Percentiles rank a stretch among this genome's conserved stretches.
These are phyloP conservation scores for Bursaphelenchus okinawaensis DNA, from an alignment of 2,888 invertebrate genomes.

Conservation along the genomic window DNA sequence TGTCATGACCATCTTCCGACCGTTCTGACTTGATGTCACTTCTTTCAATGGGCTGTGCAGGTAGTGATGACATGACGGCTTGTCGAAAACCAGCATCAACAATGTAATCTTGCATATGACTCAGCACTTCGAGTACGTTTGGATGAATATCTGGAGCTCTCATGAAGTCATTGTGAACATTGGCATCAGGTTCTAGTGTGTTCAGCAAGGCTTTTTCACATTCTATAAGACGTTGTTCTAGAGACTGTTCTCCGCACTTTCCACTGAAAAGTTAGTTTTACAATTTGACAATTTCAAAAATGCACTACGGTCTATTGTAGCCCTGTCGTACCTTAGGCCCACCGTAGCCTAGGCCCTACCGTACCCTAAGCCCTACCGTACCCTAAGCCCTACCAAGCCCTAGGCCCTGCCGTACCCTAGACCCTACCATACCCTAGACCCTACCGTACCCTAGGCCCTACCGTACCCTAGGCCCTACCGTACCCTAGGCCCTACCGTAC, in stretches of 20 bases:
- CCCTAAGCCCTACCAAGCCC: too few species aligned
- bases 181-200: slow-evolving; percentile 6
- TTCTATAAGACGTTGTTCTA: slow-evolving; percentile 6
- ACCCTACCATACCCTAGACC: too few species aligned
- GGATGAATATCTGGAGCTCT: background rate
- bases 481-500: too few species aligned
- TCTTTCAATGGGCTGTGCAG: background rate
- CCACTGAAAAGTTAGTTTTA: slow-evolving; percentile 11
- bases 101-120: slow-evolving; percentile 1
- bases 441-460: too few species aligned
- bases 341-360: too few species aligned
- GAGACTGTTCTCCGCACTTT: background rate
- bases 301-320: too few species aligned
- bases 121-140: background rate
- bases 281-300: too few species aligned
- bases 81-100: slow-evolving; percentile 2
- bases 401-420: too few species aligned
- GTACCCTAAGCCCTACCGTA: too few species aligned
- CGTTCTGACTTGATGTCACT: background rate
- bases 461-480: too few species aligned
- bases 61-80: background rate
- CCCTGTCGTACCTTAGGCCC: too few species aligned
- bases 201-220: slow-evolving; percentile 10
- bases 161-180: slow-evolving; percentile 9
- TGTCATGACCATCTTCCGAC: slow-evolving; percentile 6